Base-by-base conservation (phyloP, 1,140 invertebrate genomes). In the Papilio dardanus region DNA sequence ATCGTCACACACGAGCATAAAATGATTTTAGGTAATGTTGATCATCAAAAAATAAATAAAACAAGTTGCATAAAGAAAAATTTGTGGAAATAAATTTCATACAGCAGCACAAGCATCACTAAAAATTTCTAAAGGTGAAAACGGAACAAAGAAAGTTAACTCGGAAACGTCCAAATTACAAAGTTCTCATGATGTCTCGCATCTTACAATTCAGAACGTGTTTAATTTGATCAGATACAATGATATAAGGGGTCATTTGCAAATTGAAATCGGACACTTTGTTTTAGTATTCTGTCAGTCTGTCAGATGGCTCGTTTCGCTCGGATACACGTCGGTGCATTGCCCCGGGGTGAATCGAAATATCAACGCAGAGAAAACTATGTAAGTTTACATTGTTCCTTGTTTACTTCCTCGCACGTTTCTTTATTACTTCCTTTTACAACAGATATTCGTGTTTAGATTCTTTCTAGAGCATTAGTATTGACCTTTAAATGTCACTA, bases 211-310 rank as follows among this genome's bases (percentile, higher is more conserved):
- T 71, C 69, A 28, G 71, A 73, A 30, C 46, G 71, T 73, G 71
- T 73, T 33, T 46, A 50, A 71, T 50, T 46, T 54, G 46, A 71
- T 71, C 69, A 46, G 69, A 46, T 71, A 50, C 24, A 58, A 73
- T 73, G 71, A 73, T 58, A 73, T 73, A 73, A 73, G 46, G 71
- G 71, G 71, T 73, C 37, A 30, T 71, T 73, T 73, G 50, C 50
- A 73, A 73, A 73, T 73, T 58, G 71, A 73, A 73, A 58, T 73
- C 46, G 71, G 46, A 73, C 33, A 67, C 37, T 73, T 58, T 73
- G 71, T 73, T 73, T 73, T 28, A 54, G 71, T 73, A 73, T 73
- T 73, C 71, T 21, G 71, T 31, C 46, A 31, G 71, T 30, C 24
- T 73, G 71, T 73, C 50, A 73, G 46, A 42, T 58, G 68, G 31